These are phyloP conservation scores for Globicephala melas DNA, from an alignment of 2,113 vertebrate genomes.

Conservation along the genomic window DNA sequence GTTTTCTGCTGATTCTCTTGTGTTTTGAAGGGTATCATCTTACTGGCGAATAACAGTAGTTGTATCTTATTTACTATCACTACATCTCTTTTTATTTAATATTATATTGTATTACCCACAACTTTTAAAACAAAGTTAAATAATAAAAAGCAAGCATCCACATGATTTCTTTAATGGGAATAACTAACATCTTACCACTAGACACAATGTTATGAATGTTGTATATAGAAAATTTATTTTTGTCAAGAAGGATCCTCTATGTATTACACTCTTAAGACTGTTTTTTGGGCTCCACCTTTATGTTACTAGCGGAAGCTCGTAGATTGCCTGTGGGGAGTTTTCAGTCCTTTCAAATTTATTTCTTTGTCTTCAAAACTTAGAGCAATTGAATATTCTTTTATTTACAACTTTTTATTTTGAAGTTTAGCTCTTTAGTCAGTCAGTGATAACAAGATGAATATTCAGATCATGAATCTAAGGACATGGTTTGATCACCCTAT, in stretches of 20 bases:
- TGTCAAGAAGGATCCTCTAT: background rate
- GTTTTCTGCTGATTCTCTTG: background rate
- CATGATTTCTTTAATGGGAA: background rate
- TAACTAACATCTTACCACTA: background rate
- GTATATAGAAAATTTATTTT: background rate
- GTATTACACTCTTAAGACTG: background rate
- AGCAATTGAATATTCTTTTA: background rate
- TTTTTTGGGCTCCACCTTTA: background rate
- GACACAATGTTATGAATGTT: background rate
- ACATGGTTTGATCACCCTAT: too few species aligned
- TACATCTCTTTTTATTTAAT: background rate
- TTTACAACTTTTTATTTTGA: background rate
- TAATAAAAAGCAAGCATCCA: background rate
- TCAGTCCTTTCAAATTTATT: background rate
- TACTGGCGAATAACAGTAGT: background rate
- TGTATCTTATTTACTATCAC: background rate
- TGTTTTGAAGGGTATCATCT: background rate
- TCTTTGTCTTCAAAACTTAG: background rate
- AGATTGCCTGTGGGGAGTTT: background rate
- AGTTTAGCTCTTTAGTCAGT: background rate
- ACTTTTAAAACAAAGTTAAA: background rate
- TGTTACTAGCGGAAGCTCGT: background rate
- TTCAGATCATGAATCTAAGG: background rate
- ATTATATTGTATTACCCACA: background rate
- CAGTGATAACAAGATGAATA: background rate